Evolutionary conservation across 37 sponge, comb jelly and placozoan genomes (phyloP), one percentile per base, ranked within the genome.

Genomic region (Corticium candelabrum): DNA sequence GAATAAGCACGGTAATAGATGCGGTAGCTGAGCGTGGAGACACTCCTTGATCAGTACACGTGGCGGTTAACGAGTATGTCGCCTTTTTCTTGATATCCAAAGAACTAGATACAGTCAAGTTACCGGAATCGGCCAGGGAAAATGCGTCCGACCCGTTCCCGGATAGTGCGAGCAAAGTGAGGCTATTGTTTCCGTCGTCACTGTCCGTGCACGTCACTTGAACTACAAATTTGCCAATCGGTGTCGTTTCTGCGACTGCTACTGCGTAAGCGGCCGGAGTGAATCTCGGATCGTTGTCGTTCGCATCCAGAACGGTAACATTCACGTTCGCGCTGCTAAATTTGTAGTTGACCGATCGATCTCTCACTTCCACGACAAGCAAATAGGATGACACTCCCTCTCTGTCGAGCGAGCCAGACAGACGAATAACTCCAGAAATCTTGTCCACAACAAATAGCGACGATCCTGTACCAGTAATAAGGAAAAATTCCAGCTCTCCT

Each of bases 11-110:
- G 3, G 69, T 78, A 5, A 90, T 50, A 29, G 29, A 15, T 4
- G 73, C 73, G 29, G 73, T 34, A 5, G 73, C 5, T 4, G 73
- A 70, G 5, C 5, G 7, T 4, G 29, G 4, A 34, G 41, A 81
- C 37, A 40, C 74, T 50, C 35, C 82, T 68, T 71, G 67, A 67
- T 90, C 90, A 41, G 40, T 74, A 41, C 90, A 90, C 3, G 68
- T 37, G 0, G 77, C 82, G 1, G 37, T 56, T 36, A 90, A 68
- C 0, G 29, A 67, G 35, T 90, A 82, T 2, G 41, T 37, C 3
- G 56, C 7, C 0, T 15, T 32, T 2, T 35, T 1, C 56, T 84
- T 82, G 27, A 75, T 1, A 73, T 90, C 79, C 27, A 90, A 67
- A 36, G 38, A 31, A 35, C 40, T 79, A 1, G 31, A 29, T 32